A percentile compares a stretch with the other conserved stretches of the same genome.
Conservation (phyloP, 1,140 invertebrate species). For the Leptinotarsa undecemlineata region DNA sequence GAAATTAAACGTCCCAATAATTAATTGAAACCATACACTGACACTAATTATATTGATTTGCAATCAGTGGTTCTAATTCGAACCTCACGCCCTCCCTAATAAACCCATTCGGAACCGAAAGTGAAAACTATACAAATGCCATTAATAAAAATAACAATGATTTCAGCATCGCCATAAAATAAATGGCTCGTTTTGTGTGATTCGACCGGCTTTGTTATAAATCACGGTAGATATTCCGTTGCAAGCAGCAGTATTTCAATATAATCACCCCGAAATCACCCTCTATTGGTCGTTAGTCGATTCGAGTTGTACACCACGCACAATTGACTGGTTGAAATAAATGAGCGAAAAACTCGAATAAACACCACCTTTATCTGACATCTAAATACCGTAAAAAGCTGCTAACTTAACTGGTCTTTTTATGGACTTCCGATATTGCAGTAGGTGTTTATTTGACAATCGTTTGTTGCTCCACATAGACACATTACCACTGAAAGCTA, state of each 20-base stretch:
- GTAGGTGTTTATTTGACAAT: too few species aligned
- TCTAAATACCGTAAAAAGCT: slow-evolving; percentile 32
- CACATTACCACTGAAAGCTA: too few species aligned
- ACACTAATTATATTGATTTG: too few species aligned
- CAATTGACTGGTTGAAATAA: slow-evolving; percentile 31
- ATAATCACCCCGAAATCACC: slow-evolving; percentile 31
- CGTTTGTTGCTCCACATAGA: too few species aligned
- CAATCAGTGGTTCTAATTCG: too few species aligned
- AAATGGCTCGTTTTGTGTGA: slow-evolving; percentile 29
- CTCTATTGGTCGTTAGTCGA: slow-evolving; percentile 28
- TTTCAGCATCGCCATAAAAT: slow-evolving; percentile 21
- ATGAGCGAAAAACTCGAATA: slow-evolving; percentile 33
- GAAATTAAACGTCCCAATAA: too few species aligned
- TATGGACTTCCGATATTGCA: background rate
- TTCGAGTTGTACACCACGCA: slow-evolving; percentile 28
- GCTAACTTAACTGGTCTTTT: slow-evolving; percentile 8
- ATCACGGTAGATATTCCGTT: slow-evolving; percentile 29
- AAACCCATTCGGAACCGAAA: slow-evolving; percentile 1
- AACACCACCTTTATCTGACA: slow-evolving; percentile 32
- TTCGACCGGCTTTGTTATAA: slow-evolving; percentile 21
- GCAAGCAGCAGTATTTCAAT: slow-evolving; percentile 30
- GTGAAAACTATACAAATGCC: slow-evolving; percentile 11
- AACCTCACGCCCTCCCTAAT: background rate
- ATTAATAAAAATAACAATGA: slow-evolving; percentile 23
- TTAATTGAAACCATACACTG: too few species aligned